A percentile compares a stretch with the other conserved stretches of the same genome.
Evolutionary conservation across 2,797 vertebrate genomes (phyloP).

Genomic region (Hemitrygon akajei): DNA sequence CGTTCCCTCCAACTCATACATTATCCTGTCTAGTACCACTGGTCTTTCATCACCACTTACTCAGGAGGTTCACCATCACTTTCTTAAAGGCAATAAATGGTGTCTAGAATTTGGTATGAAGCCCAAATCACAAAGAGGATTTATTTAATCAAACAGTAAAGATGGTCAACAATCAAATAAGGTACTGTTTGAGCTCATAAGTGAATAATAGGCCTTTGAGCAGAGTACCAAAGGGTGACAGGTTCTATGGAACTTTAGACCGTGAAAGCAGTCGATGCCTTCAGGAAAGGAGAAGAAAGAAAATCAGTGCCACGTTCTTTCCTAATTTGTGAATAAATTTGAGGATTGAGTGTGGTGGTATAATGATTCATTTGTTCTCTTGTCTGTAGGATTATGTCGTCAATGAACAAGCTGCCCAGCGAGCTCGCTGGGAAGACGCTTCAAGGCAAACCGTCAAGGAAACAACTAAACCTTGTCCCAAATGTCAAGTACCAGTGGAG

Average conservation of each 20-base stretch:
- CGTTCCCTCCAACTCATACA: not conserved
- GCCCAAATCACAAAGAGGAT: not conserved
- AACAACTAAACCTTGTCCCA: conserved; percentile 77
- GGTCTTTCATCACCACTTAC: not conserved
- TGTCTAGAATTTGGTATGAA: too few species aligned
- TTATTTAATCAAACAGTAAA: not conserved
- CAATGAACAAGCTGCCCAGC: conserved; percentile 61
- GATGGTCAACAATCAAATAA: not conserved
- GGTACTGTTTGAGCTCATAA: conserved; percentile 25
- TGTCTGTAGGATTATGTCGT: conserved; percentile 61
- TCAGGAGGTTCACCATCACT: not conserved
- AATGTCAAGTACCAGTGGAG: conserved; percentile 76
- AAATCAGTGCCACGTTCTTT: conserved; percentile 42
- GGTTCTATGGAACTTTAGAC: not conserved
- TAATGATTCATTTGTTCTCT: conserved; percentile 15
- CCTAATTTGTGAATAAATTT: conserved; percentile 44
- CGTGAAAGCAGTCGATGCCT: conserved; percentile 34
- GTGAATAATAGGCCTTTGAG: conserved; percentile 40
- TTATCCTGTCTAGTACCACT: not conserved
- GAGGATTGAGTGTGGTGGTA: not conserved
- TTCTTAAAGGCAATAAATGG: not conserved
- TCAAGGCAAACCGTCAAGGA: conserved; percentile 72
- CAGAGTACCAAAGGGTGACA: conserved; percentile 32
- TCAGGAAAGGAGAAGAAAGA: conserved; percentile 38
- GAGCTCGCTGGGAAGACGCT: conserved; percentile 75